Evolutionary conservation across 2,113 vertebrate genomes (phyloP).

Genomic region (Cavia aperea): DNA sequence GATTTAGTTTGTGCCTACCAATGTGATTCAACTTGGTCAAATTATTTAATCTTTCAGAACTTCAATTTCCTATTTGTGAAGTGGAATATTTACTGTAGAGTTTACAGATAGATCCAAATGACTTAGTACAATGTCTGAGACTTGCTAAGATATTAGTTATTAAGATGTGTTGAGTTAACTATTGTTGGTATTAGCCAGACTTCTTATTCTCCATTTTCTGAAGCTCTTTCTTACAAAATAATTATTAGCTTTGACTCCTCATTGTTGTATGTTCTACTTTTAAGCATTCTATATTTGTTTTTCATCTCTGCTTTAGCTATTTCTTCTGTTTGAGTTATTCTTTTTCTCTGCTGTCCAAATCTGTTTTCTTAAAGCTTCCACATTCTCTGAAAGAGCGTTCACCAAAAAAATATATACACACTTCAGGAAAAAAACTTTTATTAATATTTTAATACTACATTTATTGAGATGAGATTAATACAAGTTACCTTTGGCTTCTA

Average conservation of each 20-base stretch:
- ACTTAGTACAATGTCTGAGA: neutral
- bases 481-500: neutral
- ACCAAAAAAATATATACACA: neutral
- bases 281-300: neutral
- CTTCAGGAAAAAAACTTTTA: neutral
- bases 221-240: neutral
- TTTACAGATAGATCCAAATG: neutral
- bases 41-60: neutral
- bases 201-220: neutral
- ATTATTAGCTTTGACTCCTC: neutral
- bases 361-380: neutral
- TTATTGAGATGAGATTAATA: neutral
- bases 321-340: constrained; percentile 7
- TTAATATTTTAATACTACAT: neutral
- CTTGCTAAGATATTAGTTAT: neutral
- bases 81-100: neutral
- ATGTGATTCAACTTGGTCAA: neutral
- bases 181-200: neutral
- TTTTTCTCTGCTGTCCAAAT: neutral
- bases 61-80: neutral
- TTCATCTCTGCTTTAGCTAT: neutral
- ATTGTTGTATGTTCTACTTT: neutral
- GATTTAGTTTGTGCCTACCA: neutral
- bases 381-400: neutral
- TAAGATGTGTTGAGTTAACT: neutral